Conservation (phyloP, 2,888 invertebrate genomes). For the Anthophora plumipes region DNA sequence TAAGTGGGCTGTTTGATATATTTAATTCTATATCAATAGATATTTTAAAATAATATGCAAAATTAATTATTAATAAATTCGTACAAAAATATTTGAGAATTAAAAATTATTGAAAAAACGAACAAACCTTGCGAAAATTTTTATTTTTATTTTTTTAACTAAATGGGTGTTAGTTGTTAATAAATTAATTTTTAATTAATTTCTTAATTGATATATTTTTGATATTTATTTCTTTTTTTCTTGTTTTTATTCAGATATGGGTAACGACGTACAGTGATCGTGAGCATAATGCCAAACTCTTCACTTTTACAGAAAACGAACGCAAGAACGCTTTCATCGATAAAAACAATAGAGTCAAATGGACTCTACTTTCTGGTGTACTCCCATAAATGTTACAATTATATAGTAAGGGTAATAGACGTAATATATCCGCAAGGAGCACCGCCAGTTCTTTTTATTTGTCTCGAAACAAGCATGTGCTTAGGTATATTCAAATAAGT, state of each 20-base stretch:
- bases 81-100: conserved; percentile 1
- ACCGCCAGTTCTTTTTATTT: conserved; percentile 76
- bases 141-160: conserved; percentile 22
- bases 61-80: conserved; percentile 7
- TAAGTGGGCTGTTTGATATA: conserved; percentile 58
- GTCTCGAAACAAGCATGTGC: conserved; percentile 74
- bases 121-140: conserved; percentile 62
- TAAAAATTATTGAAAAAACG: conserved; percentile 41
- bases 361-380: conserved; percentile 79
- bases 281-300: conserved; percentile 77
- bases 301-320: conserved; percentile 82
- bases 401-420: conserved; percentile 76
- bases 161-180: conserved; percentile 9
- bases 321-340: conserved; percentile 80
- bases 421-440: conserved; percentile 77
- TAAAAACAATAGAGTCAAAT: conserved; percentile 79
- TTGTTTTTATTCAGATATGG: conserved; percentile 79
- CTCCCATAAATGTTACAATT: conserved; percentile 76
- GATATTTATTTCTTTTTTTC: conserved; percentile 74
- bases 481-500: conserved; percentile 74
- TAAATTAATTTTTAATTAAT: conserved; percentile 36
- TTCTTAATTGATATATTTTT: conserved; percentile 45
- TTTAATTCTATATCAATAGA: conserved; percentile 30
- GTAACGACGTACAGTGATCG: conserved; percentile 78
- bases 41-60: conserved; percentile 18